Conservation (phyloP, 2,797 vertebrate genomes). For the Galaxias olidus region DNA sequence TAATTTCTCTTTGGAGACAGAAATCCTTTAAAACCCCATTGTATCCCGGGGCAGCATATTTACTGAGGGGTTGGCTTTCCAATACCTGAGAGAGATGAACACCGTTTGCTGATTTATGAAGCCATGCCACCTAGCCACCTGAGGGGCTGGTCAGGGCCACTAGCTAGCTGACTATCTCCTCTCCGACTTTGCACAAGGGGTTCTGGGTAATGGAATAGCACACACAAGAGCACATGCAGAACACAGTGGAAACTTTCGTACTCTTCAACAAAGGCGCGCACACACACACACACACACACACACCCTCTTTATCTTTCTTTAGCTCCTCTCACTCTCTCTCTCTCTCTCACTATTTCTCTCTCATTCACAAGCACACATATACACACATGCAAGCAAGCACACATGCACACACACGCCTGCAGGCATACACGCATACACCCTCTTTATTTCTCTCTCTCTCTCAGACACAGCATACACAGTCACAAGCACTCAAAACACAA, state of each 20-base stretch:
- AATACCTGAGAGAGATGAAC: slow-evolving; percentile 94
- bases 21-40: slow-evolving; percentile 98
- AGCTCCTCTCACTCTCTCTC: too few species aligned
- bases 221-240: background rate
- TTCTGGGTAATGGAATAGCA: background rate
- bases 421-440: background rate
- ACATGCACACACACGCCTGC: background rate
- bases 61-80: slow-evolving; percentile 97
- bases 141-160: slow-evolving; percentile 68
- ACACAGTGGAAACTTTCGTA: background rate
- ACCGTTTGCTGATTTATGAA: slow-evolving; percentile 95
- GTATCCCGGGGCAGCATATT: slow-evolving; percentile 96
- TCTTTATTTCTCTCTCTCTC: background rate
- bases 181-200: slow-evolving; percentile 1
- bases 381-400: background rate
- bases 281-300: background rate
- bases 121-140: slow-evolving; percentile 88
- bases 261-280: too few species aligned
- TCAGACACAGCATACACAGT: slow-evolving; percentile 3
- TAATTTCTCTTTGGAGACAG: slow-evolving; percentile 98
- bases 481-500: slow-evolving; percentile 21
- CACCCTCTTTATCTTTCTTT: background rate
- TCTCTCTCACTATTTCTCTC: too few species aligned
- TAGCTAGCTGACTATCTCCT: slow-evolving; percentile 35
- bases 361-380: background rate